Evolutionary conservation across 1,140 invertebrate genomes (phyloP).

Genomic region (Magallana ariakensis): DNA sequence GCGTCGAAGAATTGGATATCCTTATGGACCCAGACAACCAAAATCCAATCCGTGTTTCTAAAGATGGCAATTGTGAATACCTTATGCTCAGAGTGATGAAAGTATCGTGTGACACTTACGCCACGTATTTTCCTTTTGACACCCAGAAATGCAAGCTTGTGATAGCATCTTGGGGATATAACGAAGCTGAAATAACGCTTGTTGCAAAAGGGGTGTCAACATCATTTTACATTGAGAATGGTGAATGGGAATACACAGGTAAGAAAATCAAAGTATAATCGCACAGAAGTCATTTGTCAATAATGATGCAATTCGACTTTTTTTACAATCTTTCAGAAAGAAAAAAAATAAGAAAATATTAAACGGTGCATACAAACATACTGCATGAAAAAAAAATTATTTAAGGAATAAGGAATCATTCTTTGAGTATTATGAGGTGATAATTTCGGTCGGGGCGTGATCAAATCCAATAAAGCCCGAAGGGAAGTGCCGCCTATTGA

Average conservation of each 20-base stretch:
- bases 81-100: not conserved
- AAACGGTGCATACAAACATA: too few species aligned
- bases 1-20: not conserved
- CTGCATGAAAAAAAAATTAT: too few species aligned
- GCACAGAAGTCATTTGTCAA: too few species aligned
- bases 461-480: too few species aligned
- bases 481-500: too few species aligned
- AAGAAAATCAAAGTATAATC: not conserved
- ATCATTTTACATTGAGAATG: conserved; percentile 35
- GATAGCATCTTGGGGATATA: conserved; percentile 28
- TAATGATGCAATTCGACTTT: too few species aligned
- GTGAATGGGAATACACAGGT: conserved; percentile 37
- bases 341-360: too few species aligned
- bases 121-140: conserved; percentile 37
- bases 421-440: too few species aligned
- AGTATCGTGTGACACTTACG: conserved; percentile 15
- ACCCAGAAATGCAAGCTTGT: conserved; percentile 6
- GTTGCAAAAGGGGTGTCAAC: not conserved
- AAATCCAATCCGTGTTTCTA: conserved; percentile 22
- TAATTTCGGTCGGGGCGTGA: too few species aligned
- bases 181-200: not conserved
- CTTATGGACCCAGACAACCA: conserved; percentile 41
- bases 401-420: too few species aligned
- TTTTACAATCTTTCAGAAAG: too few species aligned
- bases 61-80: conserved; percentile 30